Evolutionary conservation across 2,888 invertebrate species (phyloP).

Genomic region (Flexamia atlantica): DNA sequence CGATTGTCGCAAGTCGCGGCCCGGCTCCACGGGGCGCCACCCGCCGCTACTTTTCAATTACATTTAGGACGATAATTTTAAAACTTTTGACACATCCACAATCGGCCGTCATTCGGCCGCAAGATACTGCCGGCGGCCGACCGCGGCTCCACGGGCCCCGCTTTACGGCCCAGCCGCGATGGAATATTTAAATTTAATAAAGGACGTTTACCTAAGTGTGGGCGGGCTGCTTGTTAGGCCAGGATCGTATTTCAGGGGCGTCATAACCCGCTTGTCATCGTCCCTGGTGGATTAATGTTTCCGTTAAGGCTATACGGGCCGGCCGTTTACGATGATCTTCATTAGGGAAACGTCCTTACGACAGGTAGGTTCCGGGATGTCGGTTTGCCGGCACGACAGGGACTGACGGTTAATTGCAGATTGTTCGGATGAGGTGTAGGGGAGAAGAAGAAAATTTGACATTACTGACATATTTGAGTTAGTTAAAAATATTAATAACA

Average conservation of each 20-base stretch:
- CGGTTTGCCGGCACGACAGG: too few relatives aligned
- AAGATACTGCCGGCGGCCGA: constrained; percentile 59
- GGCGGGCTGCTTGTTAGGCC: constrained; percentile 42
- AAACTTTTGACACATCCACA: constrained; percentile 62
- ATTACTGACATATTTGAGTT: too few relatives aligned
- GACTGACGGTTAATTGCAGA: too few relatives aligned
- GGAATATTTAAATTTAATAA: constrained; percentile 65
- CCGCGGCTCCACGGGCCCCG: constrained; percentile 37
- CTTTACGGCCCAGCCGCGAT: constrained; percentile 24
- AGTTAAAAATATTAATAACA: too few relatives aligned
- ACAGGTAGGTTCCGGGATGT: not conserved
- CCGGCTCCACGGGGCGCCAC: not conserved
- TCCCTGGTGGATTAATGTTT: constrained; percentile 34
- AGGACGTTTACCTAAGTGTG: constrained; percentile 63
- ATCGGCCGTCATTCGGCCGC: constrained; percentile 58
- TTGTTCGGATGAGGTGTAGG: too few relatives aligned
- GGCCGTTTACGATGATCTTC: not conserved
- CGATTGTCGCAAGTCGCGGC: too few relatives aligned
- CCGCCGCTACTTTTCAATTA: constrained; percentile 61
- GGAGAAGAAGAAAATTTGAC: too few relatives aligned
- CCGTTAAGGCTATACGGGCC: constrained; percentile 33
- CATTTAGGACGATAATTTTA: constrained; percentile 62
- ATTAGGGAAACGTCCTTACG: not conserved
- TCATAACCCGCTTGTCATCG: constrained; percentile 45
- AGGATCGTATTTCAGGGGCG: constrained; percentile 49